Evolutionary conservation across 2,888 invertebrate species (phyloP).

Genomic region (Sepioteuthis lessoniana): DNA sequence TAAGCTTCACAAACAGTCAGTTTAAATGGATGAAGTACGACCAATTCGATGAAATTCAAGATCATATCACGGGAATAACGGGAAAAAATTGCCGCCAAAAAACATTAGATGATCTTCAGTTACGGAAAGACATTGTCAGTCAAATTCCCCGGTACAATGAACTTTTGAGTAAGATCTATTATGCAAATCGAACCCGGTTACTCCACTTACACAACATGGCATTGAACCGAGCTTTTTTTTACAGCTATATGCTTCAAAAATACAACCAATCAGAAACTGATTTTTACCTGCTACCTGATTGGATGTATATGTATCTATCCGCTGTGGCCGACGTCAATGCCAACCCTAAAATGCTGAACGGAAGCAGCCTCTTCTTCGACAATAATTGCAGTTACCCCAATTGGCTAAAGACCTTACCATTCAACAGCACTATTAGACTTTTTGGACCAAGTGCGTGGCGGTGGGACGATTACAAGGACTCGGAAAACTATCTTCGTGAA

Average conservation of each 20-base stretch:
- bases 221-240: slow-evolving; percentile 91
- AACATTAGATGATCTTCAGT: slow-evolving; percentile 86
- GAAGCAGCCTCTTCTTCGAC: slow-evolving; percentile 93
- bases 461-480: slow-evolving; percentile 79
- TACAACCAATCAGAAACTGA: slow-evolving; percentile 58
- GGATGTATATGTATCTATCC: slow-evolving; percentile 97
- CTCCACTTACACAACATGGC: slow-evolving; percentile 97
- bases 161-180: slow-evolving; percentile 83
- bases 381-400: slow-evolving; percentile 94
- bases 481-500: slow-evolving; percentile 92
- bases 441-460: slow-evolving; percentile 92
- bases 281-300: slow-evolving; percentile 93
- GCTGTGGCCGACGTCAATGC: slow-evolving; percentile 94
- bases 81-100: slow-evolving; percentile 91
- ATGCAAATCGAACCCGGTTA: slow-evolving; percentile 87
- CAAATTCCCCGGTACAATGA: slow-evolving; percentile 78
- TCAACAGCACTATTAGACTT: slow-evolving; percentile 93
- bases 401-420: slow-evolving; percentile 83
- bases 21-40: slow-evolving; percentile 89
- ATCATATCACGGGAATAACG: slow-evolving; percentile 86
- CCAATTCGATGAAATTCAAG: slow-evolving; percentile 89
- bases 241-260: slow-evolving; percentile 63
- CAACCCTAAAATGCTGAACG: slow-evolving; percentile 85
- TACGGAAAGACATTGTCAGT: slow-evolving; percentile 88
- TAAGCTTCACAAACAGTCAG: slow-evolving; percentile 43